Percentiles rank a stretch among this genome's conserved stretches.
Evolutionary conservation across 2,797 vertebrate genomes (phyloP).

Genomic region (Sebastes hopkinsi): DNA sequence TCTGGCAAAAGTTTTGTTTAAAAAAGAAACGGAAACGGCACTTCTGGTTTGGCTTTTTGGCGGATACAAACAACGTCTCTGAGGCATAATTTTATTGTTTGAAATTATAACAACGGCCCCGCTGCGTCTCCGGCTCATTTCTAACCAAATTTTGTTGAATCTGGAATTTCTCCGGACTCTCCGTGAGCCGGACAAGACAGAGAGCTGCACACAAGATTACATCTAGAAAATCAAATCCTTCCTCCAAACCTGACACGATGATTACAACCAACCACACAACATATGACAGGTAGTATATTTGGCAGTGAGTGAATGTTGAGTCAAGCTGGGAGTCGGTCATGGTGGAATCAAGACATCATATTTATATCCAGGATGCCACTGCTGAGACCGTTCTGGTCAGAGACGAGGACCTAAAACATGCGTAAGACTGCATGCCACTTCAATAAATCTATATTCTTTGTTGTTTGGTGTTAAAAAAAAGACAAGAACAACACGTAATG

Average conservation of each 20-base stretch:
- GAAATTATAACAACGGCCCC: background rate
- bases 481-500: background rate
- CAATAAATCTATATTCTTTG: background rate
- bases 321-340: background rate
- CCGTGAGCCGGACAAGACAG: background rate
- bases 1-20: background rate
- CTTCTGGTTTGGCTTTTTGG: background rate
- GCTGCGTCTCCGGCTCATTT: background rate
- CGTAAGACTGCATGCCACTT: background rate
- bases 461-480: background rate
- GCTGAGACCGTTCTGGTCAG: background rate
- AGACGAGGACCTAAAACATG: background rate
- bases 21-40: background rate
- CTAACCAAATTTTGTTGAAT: slow-evolving; percentile 8
- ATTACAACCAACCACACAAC: background rate
- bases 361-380: background rate
- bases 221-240: background rate
- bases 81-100: slow-evolving; percentile 3
- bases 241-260: background rate
- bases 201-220: background rate
- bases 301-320: background rate
- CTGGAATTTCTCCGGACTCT: slow-evolving; percentile 41
- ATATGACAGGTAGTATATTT: background rate
- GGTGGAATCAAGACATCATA: background rate
- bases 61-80: background rate